phyloP scores from a whole-genome alignment of 2,888 invertebrate genomes.

The Dinocampus coccinellae region DNA sequence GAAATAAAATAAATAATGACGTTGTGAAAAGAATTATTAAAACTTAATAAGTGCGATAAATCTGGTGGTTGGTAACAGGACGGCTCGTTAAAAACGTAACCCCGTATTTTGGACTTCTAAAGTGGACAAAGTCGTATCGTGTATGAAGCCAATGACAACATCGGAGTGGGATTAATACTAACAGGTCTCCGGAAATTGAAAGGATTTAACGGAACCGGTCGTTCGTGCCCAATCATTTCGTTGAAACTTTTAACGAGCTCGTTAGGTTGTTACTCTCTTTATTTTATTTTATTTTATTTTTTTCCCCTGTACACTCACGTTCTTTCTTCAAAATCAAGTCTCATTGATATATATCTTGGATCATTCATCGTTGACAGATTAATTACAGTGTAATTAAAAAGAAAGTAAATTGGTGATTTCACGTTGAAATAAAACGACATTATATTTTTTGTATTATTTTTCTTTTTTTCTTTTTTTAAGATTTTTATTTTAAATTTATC shows the following conservation, averaged over 20 bases:
- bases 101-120: neutral
- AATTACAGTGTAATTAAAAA: too few species aligned
- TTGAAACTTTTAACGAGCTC: conserved; percentile 61
- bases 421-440: too few species aligned
- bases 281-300: neutral
- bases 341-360: neutral
- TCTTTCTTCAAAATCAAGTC: too few species aligned
- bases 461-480: too few species aligned
- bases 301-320: neutral
- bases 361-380: neutral
- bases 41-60: neutral
- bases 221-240: conserved; percentile 45
- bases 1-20: neutral
- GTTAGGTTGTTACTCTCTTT: conserved; percentile 43
- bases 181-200: conserved; percentile 47
- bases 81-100: conserved; percentile 8
- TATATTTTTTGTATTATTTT: too few species aligned
- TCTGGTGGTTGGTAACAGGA: neutral
- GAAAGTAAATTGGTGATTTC: too few species aligned
- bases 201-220: conserved; percentile 47
- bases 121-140: neutral
- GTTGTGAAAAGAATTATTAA: conserved; percentile 9
- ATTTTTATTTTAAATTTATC: neutral
- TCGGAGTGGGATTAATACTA: neutral
- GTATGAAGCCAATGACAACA: neutral